Conservation (phyloP, 2,888 invertebrate genomes). For the Scaptomyza flava region DNA sequence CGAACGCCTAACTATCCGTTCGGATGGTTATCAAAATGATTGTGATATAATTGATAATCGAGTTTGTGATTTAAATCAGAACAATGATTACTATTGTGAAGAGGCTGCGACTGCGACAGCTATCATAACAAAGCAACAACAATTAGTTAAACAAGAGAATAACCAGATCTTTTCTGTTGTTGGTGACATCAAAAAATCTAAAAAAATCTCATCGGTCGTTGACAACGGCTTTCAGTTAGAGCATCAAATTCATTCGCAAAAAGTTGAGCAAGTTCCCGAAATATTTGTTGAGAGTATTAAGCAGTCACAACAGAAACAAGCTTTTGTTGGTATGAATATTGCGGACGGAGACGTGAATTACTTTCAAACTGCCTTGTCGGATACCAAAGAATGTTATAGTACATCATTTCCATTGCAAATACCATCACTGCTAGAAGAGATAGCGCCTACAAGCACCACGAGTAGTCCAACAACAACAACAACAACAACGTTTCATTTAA, state of each 20-base stretch:
- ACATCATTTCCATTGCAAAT: neutral
- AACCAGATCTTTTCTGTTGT: conserved; percentile 62
- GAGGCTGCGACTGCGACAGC: neutral
- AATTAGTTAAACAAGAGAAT: neutral
- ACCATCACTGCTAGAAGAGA: neutral
- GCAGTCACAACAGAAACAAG: neutral
- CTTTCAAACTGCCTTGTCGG: too few species aligned
- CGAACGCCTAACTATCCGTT: neutral
- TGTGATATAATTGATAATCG: neutral
- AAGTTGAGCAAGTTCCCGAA: conserved; percentile 15
- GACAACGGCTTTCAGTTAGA: neutral
- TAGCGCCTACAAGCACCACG: neutral
- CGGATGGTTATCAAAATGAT: neutral
- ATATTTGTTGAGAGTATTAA: conserved; percentile 23
- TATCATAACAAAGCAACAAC: neutral
- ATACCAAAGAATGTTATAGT: conserved; percentile 2
- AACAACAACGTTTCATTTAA: neutral
- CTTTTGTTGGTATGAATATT: neutral
- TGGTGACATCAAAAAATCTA: conserved; percentile 39
- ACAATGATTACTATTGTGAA: conserved; percentile 7
- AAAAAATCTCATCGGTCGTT: neutral
- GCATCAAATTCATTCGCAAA: neutral
- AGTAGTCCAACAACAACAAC: conserved; percentile 3
- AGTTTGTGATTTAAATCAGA: neutral
- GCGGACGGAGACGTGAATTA: neutral